These are phyloP conservation scores for Venustaconcha ellipsiformis DNA, from an alignment of 1,140 invertebrate species.

Conservation along the genomic window DNA sequence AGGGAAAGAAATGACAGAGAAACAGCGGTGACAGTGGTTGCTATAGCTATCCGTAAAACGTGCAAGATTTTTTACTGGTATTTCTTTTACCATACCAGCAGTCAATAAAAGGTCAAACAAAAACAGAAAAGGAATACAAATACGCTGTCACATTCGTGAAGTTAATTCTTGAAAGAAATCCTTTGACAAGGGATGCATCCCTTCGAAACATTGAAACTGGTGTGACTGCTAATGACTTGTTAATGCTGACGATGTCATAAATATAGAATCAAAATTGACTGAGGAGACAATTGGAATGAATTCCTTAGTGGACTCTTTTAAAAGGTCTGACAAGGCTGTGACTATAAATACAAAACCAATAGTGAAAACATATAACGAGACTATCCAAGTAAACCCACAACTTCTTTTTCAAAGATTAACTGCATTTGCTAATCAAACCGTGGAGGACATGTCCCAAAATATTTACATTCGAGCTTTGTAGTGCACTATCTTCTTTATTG, in stretches of 20 bases:
- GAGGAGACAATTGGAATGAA: constrained; percentile 21
- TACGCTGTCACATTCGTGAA: constrained; percentile 6
- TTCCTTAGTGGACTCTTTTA: constrained; percentile 19
- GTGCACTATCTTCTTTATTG: constrained; percentile 34
- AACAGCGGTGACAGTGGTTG: constrained; percentile 29
- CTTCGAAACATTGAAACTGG: constrained; percentile 33
- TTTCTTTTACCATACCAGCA: constrained; percentile 34
- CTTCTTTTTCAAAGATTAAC: constrained; percentile 39
- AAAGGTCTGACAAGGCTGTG: constrained; percentile 27
- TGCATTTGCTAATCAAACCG: constrained; percentile 10
- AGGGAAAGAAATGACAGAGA: constrained; percentile 22
- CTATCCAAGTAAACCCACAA: constrained; percentile 32
- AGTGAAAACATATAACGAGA: constrained; percentile 23
- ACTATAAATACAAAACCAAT: constrained; percentile 18
- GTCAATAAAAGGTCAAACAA: constrained; percentile 3
- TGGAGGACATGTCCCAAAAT: constrained; percentile 4
- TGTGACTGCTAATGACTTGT: constrained; percentile 18
- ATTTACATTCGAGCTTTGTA: constrained; percentile 36
- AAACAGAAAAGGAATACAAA: constrained; percentile 16
- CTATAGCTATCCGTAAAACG: constrained; percentile 30
- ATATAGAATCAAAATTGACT: constrained; percentile 24
- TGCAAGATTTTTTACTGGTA: constrained; percentile 33
- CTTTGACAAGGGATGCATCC: constrained; percentile 1
- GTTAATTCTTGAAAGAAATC: constrained; percentile 14
- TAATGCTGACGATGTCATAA: constrained; percentile 27